phyloP scores from a whole-genome alignment of 1,140 invertebrate species.

The Brachionus calyciflorus region DNA sequence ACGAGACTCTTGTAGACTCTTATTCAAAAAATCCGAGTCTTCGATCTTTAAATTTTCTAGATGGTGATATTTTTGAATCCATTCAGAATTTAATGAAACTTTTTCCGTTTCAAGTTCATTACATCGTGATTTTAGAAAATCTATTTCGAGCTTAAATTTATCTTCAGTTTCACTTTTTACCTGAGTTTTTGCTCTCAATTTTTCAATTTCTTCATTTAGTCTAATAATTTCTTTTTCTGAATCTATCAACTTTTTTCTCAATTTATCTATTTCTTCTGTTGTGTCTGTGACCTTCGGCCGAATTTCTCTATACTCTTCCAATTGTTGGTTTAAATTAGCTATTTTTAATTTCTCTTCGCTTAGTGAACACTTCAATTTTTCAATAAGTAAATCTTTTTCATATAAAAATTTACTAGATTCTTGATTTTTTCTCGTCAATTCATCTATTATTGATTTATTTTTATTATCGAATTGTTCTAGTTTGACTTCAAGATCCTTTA shows the following conservation, averaged over 20 bases:
- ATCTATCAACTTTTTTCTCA: background rate
- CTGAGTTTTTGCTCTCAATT: background rate
- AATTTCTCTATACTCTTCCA: constrained; percentile 1
- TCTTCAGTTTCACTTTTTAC: background rate
- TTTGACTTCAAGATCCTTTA: constrained; percentile 53
- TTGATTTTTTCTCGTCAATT: constrained; percentile 56
- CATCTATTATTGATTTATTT: constrained; percentile 53
- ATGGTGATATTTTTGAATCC: constrained; percentile 56
- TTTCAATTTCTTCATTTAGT: background rate
- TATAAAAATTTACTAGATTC: background rate
- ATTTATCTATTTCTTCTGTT: background rate
- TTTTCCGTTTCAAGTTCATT: constrained; percentile 52
- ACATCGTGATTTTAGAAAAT: constrained; percentile 52
- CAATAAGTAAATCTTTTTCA: constrained; percentile 15
- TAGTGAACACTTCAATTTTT: constrained; percentile 12
- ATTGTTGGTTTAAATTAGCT: background rate
- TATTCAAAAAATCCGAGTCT: constrained; percentile 56
- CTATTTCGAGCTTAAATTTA: background rate
- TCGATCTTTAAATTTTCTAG: constrained; percentile 54
- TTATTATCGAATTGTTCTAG: constrained; percentile 51
- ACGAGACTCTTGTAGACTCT: constrained; percentile 53
- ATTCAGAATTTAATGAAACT: constrained; percentile 56
- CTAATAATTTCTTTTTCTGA: background rate
- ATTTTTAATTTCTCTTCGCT: constrained; percentile 15
- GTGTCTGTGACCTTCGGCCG: background rate